phyloP scores from a whole-genome alignment of 2,797 vertebrate species.

The Anabas testudineus region DNA sequence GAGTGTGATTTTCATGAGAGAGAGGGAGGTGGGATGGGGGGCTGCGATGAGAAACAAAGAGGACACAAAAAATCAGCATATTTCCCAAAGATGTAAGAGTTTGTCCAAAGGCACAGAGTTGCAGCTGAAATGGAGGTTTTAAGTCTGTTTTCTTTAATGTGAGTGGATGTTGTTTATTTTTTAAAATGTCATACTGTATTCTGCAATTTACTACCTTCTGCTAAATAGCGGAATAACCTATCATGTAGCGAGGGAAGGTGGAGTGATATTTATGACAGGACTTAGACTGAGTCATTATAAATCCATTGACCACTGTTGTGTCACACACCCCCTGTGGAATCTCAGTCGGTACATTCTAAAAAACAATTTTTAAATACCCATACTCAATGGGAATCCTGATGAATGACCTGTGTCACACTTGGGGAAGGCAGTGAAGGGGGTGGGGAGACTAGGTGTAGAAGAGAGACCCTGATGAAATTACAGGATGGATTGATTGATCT shows the following conservation, averaged over 20 bases:
- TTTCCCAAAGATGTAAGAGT: constrained; percentile 59
- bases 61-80: constrained; percentile 76
- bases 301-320: constrained; percentile 62
- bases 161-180: neutral
- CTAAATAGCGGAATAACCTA: constrained; percentile 52
- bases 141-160: neutral
- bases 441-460: constrained; percentile 16
- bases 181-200: neutral
- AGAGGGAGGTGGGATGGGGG: constrained; percentile 1
- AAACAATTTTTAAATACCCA: constrained; percentile 75
- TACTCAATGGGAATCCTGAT: constrained; percentile 72
- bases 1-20: constrained; percentile 54
- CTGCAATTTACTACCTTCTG: neutral
- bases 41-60: constrained; percentile 54
- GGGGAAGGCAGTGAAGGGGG: constrained; percentile 24
- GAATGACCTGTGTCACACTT: constrained; percentile 66
- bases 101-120: neutral
- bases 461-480: constrained; percentile 81
- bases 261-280: constrained; percentile 69
- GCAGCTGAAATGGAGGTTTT: neutral
- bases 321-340: constrained; percentile 51
- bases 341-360: constrained; percentile 60
- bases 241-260: constrained; percentile 14
- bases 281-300: constrained; percentile 69
- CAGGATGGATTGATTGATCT: constrained; percentile 83